These are phyloP conservation scores for Xylocopa sonorina DNA, from an alignment of 1,140 invertebrate genomes.

Conservation along the genomic window DNA sequence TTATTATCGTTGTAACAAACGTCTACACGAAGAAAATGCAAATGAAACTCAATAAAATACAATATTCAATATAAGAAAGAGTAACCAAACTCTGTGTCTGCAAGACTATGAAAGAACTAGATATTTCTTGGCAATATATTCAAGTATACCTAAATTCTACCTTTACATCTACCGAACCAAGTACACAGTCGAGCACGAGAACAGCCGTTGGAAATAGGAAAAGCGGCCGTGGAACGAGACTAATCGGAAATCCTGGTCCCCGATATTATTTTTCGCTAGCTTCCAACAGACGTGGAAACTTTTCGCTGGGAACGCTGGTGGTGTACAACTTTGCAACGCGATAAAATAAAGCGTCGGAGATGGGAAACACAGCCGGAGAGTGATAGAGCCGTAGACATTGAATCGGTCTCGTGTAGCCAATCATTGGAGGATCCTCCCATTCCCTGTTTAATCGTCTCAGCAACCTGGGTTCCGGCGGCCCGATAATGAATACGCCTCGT, in stretches of 20 bases:
- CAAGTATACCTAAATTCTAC: too few species aligned
- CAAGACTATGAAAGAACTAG: too few species aligned
- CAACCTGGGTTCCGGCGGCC: conserved; percentile 70
- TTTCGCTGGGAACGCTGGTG: too few species aligned
- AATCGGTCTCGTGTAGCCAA: conserved; percentile 76
- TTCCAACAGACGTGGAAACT: background rate
- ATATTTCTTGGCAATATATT: too few species aligned
- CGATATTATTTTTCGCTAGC: background rate
- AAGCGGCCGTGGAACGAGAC: background rate
- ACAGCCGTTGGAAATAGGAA: background rate
- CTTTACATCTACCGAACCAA: too few species aligned
- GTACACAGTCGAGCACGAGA: too few species aligned
- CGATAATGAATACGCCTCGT: conserved; percentile 75
- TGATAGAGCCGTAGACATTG: conserved; percentile 66
- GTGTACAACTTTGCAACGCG: conserved; percentile 1
- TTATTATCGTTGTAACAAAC: too few species aligned
- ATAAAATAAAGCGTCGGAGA: conserved; percentile 55
- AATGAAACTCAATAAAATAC: too few species aligned
- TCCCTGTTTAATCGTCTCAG: conserved; percentile 80
- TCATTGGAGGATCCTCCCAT: conserved; percentile 78
- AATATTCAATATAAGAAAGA: too few species aligned
- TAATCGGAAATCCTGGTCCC: background rate
- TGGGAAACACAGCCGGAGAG: conserved; percentile 53
- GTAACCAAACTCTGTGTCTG: too few species aligned
- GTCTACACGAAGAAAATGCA: too few species aligned